phyloP scores from a whole-genome alignment of 2,113 vertebrate species.

The Protobothrops flavoviridis region DNA sequence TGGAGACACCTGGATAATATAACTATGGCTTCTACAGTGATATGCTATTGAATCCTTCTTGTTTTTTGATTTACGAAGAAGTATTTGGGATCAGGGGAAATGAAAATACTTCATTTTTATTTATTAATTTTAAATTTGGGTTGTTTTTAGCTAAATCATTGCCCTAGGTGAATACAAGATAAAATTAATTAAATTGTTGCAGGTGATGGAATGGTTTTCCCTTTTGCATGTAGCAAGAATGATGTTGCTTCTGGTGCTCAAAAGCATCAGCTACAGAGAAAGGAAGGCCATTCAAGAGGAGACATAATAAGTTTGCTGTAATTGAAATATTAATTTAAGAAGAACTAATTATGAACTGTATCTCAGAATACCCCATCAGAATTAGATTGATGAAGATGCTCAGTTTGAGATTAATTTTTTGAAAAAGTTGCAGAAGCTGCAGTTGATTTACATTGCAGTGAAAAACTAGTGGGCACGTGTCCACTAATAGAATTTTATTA shows the following conservation, averaged over 20 bases:
- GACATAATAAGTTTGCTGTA: background rate
- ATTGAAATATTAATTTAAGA: background rate
- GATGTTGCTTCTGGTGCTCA: background rate
- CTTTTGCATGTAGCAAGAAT: background rate
- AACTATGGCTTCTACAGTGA: background rate
- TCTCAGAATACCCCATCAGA: background rate
- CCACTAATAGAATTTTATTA: background rate
- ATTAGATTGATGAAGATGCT: background rate
- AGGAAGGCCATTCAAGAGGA: background rate
- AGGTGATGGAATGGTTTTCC: background rate
- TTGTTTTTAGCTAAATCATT: background rate
- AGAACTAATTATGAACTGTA: background rate
- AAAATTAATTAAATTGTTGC: background rate
- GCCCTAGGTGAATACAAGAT: background rate
- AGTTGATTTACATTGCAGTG: background rate
- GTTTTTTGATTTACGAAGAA: background rate
- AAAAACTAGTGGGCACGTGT: background rate
- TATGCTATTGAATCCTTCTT: background rate
- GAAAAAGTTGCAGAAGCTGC: background rate
- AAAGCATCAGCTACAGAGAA: background rate
- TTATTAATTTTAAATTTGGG: background rate
- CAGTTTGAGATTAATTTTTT: background rate
- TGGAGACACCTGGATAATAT: background rate
- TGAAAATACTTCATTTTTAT: background rate
- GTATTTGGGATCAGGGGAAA: background rate